phyloP scores from a whole-genome alignment of 2,113 vertebrate species.

The Erinaceus europaeus region DNA sequence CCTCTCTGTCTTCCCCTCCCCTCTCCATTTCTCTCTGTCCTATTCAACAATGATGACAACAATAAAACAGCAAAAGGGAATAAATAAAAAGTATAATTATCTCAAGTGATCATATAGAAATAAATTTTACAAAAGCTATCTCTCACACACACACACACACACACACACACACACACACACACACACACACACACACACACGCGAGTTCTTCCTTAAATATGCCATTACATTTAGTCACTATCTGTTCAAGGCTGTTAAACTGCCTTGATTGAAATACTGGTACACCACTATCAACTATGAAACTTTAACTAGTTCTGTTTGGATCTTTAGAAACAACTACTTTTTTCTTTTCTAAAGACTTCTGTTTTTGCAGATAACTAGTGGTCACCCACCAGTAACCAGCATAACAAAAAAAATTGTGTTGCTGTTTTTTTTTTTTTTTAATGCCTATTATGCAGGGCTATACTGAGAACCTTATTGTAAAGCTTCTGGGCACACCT shows the following conservation, averaged over 20 bases:
- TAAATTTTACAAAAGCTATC: too few species aligned
- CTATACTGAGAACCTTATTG: not conserved
- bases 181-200: too few species aligned
- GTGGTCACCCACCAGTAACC: not conserved
- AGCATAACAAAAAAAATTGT: too few species aligned
- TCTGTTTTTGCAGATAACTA: not conserved
- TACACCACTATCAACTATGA: not conserved
- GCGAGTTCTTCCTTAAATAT: not conserved
- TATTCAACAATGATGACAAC: too few species aligned
- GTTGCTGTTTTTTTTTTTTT: too few species aligned
- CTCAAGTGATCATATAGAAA: too few species aligned
- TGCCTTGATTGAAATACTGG: not conserved
- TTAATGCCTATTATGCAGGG: not conserved
- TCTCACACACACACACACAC: too few species aligned
- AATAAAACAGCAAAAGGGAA: too few species aligned
- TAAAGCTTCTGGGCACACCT: not conserved
- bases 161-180: too few species aligned
- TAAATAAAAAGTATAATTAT: too few species aligned
- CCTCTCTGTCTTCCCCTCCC: too few species aligned
- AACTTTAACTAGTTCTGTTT: not conserved
- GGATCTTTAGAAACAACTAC: not conserved
- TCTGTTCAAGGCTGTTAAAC: not conserved
- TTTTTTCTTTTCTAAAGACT: conserved; percentile 1
- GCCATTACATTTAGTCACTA: not conserved
- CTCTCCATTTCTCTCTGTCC: too few species aligned